These are phyloP conservation scores for Marasmarcha lunaedactyla DNA, from an alignment of 2,888 invertebrate genomes.

Conservation along the genomic window DNA sequence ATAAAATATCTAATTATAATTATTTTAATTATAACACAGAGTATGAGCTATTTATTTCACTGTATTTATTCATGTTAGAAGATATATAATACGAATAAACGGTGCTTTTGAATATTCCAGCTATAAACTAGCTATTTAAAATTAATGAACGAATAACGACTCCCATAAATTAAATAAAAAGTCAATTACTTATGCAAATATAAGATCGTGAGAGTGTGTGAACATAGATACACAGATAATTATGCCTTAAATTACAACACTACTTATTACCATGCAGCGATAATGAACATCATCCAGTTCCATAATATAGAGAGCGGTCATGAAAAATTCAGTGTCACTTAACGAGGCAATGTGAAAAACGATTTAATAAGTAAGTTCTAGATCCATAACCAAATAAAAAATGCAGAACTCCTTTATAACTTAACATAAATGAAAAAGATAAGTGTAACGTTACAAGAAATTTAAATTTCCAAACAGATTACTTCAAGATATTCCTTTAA, in stretches of 20 bases:
- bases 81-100: too few relatives aligned
- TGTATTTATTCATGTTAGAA: too few relatives aligned
- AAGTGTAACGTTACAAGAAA: constrained; percentile 9
- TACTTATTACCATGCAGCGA: constrained; percentile 6
- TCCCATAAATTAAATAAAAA: too few relatives aligned
- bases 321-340: constrained; percentile 60
- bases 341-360: constrained; percentile 22
- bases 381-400: constrained; percentile 30
- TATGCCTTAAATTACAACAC: neutral
- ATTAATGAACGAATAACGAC: too few relatives aligned
- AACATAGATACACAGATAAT: too few relatives aligned
- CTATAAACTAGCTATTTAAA: too few relatives aligned
- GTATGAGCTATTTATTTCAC: too few relatives aligned
- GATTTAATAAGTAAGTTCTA: constrained; percentile 30
- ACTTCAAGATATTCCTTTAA: constrained; percentile 36
- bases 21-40: too few relatives aligned
- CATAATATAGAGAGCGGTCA: constrained; percentile 42
- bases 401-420: constrained; percentile 17
- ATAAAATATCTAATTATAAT: too few relatives aligned
- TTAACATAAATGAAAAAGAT: constrained; percentile 1
- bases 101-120: too few relatives aligned
- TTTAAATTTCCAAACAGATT: constrained; percentile 28
- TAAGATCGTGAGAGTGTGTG: too few relatives aligned
- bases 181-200: too few relatives aligned
- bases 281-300: constrained; percentile 12